A percentile compares a stretch with the other conserved stretches of the same genome.
Evolutionary conservation across 2,888 invertebrate species (phyloP).

Genomic region (Drosophila peninsularis): DNA sequence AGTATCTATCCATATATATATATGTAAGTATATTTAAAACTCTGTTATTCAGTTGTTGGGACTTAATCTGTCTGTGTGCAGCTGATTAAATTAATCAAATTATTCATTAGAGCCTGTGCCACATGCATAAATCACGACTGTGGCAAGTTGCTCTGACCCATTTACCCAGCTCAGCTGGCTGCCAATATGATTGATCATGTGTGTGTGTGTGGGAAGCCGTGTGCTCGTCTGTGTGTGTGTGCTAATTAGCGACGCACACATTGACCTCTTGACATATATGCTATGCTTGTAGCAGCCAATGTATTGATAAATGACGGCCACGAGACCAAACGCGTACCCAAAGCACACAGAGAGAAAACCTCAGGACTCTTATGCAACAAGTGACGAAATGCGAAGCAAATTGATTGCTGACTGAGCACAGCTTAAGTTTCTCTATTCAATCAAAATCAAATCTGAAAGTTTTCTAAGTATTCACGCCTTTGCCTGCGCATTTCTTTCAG

Average conservation of each 20-base stretch:
- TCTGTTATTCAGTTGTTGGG: conserved; percentile 17
- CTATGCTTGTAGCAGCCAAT: conserved; percentile 42
- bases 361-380: neutral
- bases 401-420: too few species aligned
- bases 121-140: conserved; percentile 56
- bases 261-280: conserved; percentile 53
- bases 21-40: neutral
- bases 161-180: conserved; percentile 21
- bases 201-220: conserved; percentile 1
- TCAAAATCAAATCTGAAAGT: neutral
- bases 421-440: neutral
- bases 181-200: conserved; percentile 56
- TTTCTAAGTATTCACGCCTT: too few species aligned
- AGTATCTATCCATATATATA: neutral
- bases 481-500: neutral
- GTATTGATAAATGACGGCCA: conserved; percentile 55
- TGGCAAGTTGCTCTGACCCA: conserved; percentile 42
- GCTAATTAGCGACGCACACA: conserved; percentile 61
- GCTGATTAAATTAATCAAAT: conserved; percentile 54
- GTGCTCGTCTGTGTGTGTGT: conserved; percentile 7
- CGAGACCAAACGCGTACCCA: neutral
- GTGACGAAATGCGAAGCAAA: too few species aligned
- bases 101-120: conserved; percentile 51
- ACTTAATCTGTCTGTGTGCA: conserved; percentile 10
- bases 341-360: neutral